Evolutionary conservation across 53 echinoderm and acorn worm genomes (phyloP), one percentile per base, ranked within the genome.

Genomic region (Henricia sp.): DNA sequence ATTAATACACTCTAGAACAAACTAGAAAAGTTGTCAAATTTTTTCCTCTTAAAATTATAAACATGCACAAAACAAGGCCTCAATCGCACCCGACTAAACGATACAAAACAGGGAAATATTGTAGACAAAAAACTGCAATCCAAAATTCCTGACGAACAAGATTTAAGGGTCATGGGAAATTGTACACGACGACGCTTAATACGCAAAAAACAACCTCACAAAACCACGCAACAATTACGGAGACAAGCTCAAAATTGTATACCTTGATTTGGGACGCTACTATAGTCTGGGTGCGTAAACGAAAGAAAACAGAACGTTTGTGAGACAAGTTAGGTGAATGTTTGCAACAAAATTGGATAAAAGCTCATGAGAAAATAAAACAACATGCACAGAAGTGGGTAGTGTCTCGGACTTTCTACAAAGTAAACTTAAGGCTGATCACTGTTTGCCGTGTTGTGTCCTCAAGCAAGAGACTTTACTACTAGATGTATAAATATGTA

Each of bases 241-340:
- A n/a, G n/a, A n/a, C n/a, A n/a, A n/a, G n/a, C n/a, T n/a, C n/a
- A n/a, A n/a, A n/a, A n/a, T n/a, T n/a, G n/a, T 14, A 80, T 80
- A 80, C 80, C 80, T 80, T 80, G 62, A 80, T 80, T 46, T 80
- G 60, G 43, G 80, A 80, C 26, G 80, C 64, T 44, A 80, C 27
- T 80, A 43, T 64, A 25, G 29, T 80, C 80, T 80, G 48, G 50
- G 80, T 33, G 40, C 43, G 50, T n/a, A 38, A 57, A 80, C 52
- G 25, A 77, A 14, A 80, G 29, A 80, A 50, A 78, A 78, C 64
- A 19, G 48, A 78, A 60, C 33, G 1, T 60, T 11, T 29, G 11
- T 29, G 14, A 13, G 33, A 60, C 12, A 34, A 9, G 30, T 16
- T 32, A 1, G 17, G 33, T 60, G 62, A 60, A 60, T 60, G 29